A percentile compares a stretch with the other conserved stretches of the same genome.
Conservation (phyloP, 2,797 vertebrate genomes). For the Merluccius polli region DNA sequence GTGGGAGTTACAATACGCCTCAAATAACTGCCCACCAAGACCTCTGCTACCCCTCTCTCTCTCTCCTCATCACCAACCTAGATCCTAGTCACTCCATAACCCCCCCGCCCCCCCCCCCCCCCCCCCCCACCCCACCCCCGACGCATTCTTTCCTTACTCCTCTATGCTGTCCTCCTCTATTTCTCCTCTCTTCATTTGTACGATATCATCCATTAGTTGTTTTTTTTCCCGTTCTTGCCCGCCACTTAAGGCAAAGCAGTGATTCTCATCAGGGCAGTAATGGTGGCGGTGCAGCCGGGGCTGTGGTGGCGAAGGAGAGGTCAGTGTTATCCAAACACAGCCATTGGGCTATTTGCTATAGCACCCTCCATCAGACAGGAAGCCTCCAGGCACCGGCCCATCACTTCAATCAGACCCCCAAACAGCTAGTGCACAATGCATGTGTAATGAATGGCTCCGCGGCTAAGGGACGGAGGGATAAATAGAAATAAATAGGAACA, state of each 20-base stretch:
- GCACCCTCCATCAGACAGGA: slow-evolving; percentile 79
- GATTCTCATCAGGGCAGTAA: slow-evolving; percentile 53
- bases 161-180: slow-evolving; percentile 15
- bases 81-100: background rate
- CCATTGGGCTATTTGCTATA: slow-evolving; percentile 83
- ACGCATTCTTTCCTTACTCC: background rate
- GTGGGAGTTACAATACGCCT: slow-evolving; percentile 71
- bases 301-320: slow-evolving; percentile 64
- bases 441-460: slow-evolving; percentile 64
- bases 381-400: slow-evolving; percentile 71
- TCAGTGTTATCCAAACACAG: slow-evolving; percentile 85
- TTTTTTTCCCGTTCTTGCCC: slow-evolving; percentile 22
- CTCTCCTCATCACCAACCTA: slow-evolving; percentile 11
- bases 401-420: slow-evolving; percentile 78
- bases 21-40: slow-evolving; percentile 59
- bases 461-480: slow-evolving; percentile 37
- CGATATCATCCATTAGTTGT: slow-evolving; percentile 17
- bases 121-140: background rate
- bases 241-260: slow-evolving; percentile 50
- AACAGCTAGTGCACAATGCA: slow-evolving; percentile 66
- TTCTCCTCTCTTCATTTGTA: slow-evolving; percentile 6
- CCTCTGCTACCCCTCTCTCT: slow-evolving; percentile 34
- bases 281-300: slow-evolving; percentile 45
- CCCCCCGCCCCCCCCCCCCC: background rate
- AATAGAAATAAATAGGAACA: slow-evolving; percentile 58